Conservation (phyloP, 1,140 invertebrate genomes). For the Macrotrachela quadricornifera region DNA sequence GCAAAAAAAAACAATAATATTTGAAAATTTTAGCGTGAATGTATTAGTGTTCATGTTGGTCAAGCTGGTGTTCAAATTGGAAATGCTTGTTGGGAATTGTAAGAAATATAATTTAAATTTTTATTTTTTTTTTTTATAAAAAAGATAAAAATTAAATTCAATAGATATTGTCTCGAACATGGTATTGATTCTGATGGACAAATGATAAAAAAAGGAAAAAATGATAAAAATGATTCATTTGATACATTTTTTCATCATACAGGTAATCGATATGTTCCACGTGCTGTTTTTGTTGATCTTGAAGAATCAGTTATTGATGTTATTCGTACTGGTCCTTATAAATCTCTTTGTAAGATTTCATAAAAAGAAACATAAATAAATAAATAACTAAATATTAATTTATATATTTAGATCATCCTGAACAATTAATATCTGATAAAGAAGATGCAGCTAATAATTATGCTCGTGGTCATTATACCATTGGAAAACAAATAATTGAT, state of each 20-base stretch:
- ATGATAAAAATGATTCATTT: slow-evolving; percentile 12
- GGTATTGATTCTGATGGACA: slow-evolving; percentile 2
- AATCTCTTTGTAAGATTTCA: slow-evolving; percentile 23
- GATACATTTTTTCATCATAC: slow-evolving; percentile 12
- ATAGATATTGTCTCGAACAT: slow-evolving; percentile 34
- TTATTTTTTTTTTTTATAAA: not conserved
- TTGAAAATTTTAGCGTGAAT: slow-evolving; percentile 5
- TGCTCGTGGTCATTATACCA: slow-evolving; percentile 39
- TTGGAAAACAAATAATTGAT: slow-evolving; percentile 36
- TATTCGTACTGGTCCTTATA: slow-evolving; percentile 15
- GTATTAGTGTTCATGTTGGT: slow-evolving; percentile 5
- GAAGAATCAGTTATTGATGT: slow-evolving; percentile 32
- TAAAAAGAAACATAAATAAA: too few species aligned
- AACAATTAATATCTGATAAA: slow-evolving; percentile 24
- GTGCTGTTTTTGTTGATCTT: slow-evolving; percentile 29
- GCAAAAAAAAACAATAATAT: too few species aligned
- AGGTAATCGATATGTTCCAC: slow-evolving; percentile 21
- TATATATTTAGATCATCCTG: slow-evolving; percentile 22
- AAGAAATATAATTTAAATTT: not conserved
- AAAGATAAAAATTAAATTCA: not conserved
- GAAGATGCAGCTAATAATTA: slow-evolving; percentile 33
- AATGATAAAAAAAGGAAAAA: not conserved
- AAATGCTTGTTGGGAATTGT: slow-evolving; percentile 9
- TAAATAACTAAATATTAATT: too few species aligned
- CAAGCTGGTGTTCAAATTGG: slow-evolving; percentile 9